Evolutionary conservation across 1,140 invertebrate species (phyloP).

Genomic region (Diprion similis): DNA sequence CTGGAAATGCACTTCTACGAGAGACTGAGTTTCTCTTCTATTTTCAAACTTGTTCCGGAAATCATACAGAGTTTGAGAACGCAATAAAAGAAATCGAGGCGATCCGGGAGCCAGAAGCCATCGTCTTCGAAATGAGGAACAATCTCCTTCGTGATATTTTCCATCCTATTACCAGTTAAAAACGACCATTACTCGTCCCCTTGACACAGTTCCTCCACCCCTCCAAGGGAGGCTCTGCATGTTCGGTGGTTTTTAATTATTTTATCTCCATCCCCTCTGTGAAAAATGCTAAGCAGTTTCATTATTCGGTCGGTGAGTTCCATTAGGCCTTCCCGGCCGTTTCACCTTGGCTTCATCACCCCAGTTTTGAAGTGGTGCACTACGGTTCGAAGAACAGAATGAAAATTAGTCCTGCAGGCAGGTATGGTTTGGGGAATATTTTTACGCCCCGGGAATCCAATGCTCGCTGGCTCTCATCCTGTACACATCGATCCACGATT

Average conservation of each 20-base stretch:
- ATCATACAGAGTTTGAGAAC: too few species aligned
- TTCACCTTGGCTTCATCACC: conserved; percentile 58
- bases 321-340: conserved; percentile 54
- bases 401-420: conserved; percentile 46
- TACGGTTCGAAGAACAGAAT: conserved; percentile 48
- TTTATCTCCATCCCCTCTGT: conserved; percentile 28
- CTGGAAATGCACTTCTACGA: too few species aligned
- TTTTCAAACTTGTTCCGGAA: too few species aligned
- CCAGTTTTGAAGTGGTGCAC: conserved; percentile 17
- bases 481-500: neutral
- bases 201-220: neutral
- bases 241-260: conserved; percentile 21
- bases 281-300: conserved; percentile 60
- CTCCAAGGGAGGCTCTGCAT: neutral
- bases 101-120: too few species aligned
- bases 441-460: neutral
- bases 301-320: conserved; percentile 59
- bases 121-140: neutral
- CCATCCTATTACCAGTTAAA: neutral
- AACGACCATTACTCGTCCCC: neutral
- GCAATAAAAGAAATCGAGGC: too few species aligned
- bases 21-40: too few species aligned
- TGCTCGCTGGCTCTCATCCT: neutral
- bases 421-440: neutral
- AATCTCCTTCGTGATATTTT: neutral